These are phyloP conservation scores for Lysiphlebus fabarum DNA, from an alignment of 1,140 invertebrate genomes.

Conservation along the genomic window DNA sequence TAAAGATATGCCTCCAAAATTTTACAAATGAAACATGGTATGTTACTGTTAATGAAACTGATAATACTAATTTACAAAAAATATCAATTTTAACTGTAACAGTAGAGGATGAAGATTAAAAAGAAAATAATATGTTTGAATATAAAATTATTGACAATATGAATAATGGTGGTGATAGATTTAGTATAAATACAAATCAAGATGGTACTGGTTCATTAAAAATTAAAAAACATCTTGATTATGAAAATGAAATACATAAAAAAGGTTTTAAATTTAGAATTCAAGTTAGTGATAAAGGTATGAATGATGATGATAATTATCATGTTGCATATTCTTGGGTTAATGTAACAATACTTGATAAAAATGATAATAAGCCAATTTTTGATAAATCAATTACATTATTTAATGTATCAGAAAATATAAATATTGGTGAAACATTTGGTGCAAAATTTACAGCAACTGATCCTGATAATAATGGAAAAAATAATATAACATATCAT, in stretches of 20 bases:
- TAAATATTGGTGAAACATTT: constrained; percentile 81
- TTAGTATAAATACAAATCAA: constrained; percentile 94
- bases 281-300: constrained; percentile 89
- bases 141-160: constrained; percentile 80
- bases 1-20: constrained; percentile 93
- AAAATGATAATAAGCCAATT: constrained; percentile 93
- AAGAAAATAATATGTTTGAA: constrained; percentile 66
- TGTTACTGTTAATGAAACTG: constrained; percentile 93
- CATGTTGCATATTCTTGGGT: constrained; percentile 95
- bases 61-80: constrained; percentile 88
- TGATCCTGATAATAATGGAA: constrained; percentile 91
- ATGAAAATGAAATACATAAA: constrained; percentile 86
- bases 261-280: constrained; percentile 93
- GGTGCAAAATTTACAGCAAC: constrained; percentile 92
- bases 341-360: constrained; percentile 86
- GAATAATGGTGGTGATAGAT: constrained; percentile 92
- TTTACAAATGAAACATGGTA: constrained; percentile 95
- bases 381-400: constrained; percentile 91
- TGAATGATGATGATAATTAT: constrained; percentile 92
- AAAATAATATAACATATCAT: constrained; percentile 86
- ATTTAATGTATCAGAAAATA: constrained; percentile 86
- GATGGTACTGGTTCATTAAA: constrained; percentile 92
- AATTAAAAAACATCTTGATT: constrained; percentile 90
- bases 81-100: constrained; percentile 92
- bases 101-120: constrained; percentile 93